Conservation (phyloP, 2,113 vertebrate genomes). For the Seriola rivoliana region DNA sequence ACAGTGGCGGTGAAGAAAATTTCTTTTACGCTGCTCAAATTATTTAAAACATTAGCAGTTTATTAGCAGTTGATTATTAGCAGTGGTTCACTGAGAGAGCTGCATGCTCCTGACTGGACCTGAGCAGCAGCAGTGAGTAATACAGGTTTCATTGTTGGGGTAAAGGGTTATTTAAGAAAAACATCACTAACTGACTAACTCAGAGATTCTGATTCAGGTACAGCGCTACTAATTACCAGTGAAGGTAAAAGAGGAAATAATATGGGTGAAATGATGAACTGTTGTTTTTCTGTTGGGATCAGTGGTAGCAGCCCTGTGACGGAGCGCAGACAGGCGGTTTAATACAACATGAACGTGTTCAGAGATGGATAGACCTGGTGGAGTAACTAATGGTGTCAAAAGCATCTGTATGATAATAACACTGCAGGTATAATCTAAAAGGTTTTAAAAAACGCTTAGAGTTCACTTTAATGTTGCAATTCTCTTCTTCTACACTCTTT, state of each 20-base stretch:
- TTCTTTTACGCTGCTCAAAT: no score
- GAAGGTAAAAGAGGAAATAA: background rate
- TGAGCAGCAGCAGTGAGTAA: background rate
- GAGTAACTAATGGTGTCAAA: slow-evolving; percentile 61
- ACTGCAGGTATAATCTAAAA: slow-evolving; percentile 50
- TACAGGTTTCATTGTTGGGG: background rate
- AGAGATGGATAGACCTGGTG: slow-evolving; percentile 25
- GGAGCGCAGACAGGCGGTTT: background rate
- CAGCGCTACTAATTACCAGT: no score
- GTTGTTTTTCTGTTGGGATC: background rate
- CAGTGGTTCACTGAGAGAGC: no score
- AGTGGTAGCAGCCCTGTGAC: background rate
- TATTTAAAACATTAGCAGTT: background rate
- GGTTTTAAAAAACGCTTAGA: slow-evolving; percentile 59
- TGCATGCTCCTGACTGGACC: background rate
- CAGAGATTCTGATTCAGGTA: background rate
- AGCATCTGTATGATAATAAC: slow-evolving; percentile 58
- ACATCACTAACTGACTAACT: background rate
- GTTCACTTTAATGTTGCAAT: slow-evolving; percentile 73
- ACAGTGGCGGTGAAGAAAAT: no score
- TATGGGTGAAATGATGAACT: background rate
- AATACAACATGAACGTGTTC: slow-evolving; percentile 32
- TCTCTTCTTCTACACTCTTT: slow-evolving; percentile 66
- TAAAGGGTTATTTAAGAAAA: background rate
- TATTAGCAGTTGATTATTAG: no score